Percentiles rank a stretch among this genome's conserved stretches.
phyloP scores from a whole-genome alignment of 2,888 invertebrate genomes.

The Cerastoderma edule region DNA sequence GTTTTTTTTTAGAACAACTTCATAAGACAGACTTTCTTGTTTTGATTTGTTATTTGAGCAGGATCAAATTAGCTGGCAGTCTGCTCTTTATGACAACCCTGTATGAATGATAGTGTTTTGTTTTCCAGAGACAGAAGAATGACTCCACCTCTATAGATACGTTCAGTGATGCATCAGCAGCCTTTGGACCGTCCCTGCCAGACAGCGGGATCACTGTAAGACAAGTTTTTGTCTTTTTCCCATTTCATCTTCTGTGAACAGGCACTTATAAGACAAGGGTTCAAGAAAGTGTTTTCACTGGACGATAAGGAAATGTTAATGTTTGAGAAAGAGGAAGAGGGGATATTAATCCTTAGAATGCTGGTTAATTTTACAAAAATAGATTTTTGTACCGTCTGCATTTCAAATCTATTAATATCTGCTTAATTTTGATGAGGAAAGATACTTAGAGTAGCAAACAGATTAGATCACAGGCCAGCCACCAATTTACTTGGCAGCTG shows the following conservation, averaged over 20 bases:
- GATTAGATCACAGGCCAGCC: too few relatives aligned
- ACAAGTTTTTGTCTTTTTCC: not conserved
- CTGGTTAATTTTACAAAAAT: not conserved
- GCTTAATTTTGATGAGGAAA: too few relatives aligned
- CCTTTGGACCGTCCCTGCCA: slow-evolving; percentile 48
- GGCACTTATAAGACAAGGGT: not conserved
- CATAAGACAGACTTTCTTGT: too few relatives aligned
- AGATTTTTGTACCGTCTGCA: not conserved
- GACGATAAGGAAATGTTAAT: not conserved
- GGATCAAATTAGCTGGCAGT: not conserved
- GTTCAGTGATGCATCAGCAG: slow-evolving; percentile 36
- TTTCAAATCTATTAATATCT: too few relatives aligned
- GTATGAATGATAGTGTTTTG: too few relatives aligned
- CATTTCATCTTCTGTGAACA: not conserved
- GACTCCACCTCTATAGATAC: slow-evolving; percentile 26
- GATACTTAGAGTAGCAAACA: too few relatives aligned
- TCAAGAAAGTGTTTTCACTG: not conserved
- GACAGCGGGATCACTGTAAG: slow-evolving; percentile 46
- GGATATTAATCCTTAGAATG: not conserved
- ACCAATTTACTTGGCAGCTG: too few relatives aligned
- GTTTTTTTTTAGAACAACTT: too few relatives aligned
- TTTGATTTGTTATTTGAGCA: too few relatives aligned
- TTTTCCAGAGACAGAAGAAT: slow-evolving; percentile 47
- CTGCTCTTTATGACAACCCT: not conserved
- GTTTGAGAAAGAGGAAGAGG: not conserved